Base-by-base conservation (phyloP, 2,113 vertebrate genomes). In the Procavia capensis region DNA sequence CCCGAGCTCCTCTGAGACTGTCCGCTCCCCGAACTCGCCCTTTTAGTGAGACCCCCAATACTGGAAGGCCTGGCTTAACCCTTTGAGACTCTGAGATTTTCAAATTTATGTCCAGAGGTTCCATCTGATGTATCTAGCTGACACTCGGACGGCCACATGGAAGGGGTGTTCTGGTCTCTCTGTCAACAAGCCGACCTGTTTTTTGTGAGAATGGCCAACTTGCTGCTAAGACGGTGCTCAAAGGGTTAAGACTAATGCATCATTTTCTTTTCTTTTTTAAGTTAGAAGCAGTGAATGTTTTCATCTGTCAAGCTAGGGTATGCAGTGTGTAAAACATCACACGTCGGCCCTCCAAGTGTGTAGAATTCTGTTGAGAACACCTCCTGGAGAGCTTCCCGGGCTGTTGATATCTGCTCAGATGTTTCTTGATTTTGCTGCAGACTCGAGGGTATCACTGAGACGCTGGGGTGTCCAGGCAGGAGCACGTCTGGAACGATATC, bases 21-120 rank as follows among this genome's bases (percentile, higher is more conserved):
- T 99, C 97, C 99, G 99, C 98, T 99, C 99, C 94, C 99, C 99
- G 95, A 99, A 98, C 88, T 99, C 99, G 66, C 99, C 99, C 39
- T 99, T 99, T 98, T 99, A 99, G 98, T 97, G 97, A 98, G 98
- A 98, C 97, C 98, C 98, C 98, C 98, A 97, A 97, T 97, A 98
- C 97, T 98, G 96, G 24, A 98, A 98, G 97, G 97, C 97, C 98
- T 98, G 97, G 98, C 98, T 98, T 98, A 98, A 98, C 98, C 98
- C 99, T 99, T 98, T 98, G 98, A 98, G 98, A 98, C 97, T 98
- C 98, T 98, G 96, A 98, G 98, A 95, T 97, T 79, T 94, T 95
- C 90, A 98, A 97, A 98, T 93, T 93, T 97, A 72, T 96, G 97
- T 98, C 96, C 96, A 98, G 85, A 94, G 94, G 97, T 98, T 98